Conservation (phyloP, 2,113 vertebrate species). For the rabbit (Oryctolagus cuniculus) region mOryCun1.1 NC_091433.1:25001501-25002000, state of each 20-base stretch:
- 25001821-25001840: not conserved
- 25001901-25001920: no score
- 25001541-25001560: no score
- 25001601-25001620: no score
- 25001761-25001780: not conserved
- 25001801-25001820: not conserved
- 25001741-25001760: not conserved
- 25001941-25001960: no score
- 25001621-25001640: no score
- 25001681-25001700: not conserved
- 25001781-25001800: not conserved
- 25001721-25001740: not conserved
- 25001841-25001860: not conserved
- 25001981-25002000: not conserved
- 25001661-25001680: no score
- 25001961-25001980: not conserved
- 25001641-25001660: not conserved
- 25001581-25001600: no score
- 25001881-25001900: no score
- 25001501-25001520: no score
- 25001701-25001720: not conserved
- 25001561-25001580: no score
- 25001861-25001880: not conserved
- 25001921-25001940: no score
- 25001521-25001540: no score